A percentile compares a stretch with the other conserved stretches of the same genome.
Conservation (phyloP, 1,140 invertebrate species). For the Drosophila pachea region DNA sequence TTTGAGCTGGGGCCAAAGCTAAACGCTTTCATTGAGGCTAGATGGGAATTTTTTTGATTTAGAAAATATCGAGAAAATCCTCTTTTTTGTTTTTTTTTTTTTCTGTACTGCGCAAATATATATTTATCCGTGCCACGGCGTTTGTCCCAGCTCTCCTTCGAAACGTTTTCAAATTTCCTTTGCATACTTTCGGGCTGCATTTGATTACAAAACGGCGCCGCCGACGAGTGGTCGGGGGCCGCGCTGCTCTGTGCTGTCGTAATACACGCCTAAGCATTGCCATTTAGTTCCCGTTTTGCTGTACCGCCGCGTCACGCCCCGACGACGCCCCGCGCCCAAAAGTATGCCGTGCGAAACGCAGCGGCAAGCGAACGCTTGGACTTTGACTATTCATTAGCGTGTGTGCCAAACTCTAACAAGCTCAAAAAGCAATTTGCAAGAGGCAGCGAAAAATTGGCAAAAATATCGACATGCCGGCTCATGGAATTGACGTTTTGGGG, state of each 20-base stretch:
- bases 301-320: not conserved
- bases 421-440: slow-evolving; percentile 75
- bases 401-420: slow-evolving; percentile 71
- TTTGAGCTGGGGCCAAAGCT: too few relatives aligned
- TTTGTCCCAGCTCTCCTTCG: slow-evolving; percentile 1
- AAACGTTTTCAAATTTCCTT: slow-evolving; percentile 52
- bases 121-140: too few relatives aligned
- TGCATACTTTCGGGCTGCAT: slow-evolving; percentile 72
- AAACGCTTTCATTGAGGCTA: too few relatives aligned
- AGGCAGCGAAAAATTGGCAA: slow-evolving; percentile 69
- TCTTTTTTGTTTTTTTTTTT: slow-evolving; percentile 5
- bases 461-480: slow-evolving; percentile 74
- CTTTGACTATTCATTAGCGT: slow-evolving; percentile 74
- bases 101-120: too few relatives aligned
- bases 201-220: slow-evolving; percentile 68
- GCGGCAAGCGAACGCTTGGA: slow-evolving; percentile 37
- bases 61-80: not conserved
- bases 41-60: too few relatives aligned
- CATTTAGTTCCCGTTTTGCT: slow-evolving; percentile 70
- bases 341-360: slow-evolving; percentile 45
- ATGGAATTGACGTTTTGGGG: slow-evolving; percentile 69
- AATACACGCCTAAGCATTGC: slow-evolving; percentile 71
- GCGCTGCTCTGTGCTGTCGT: slow-evolving; percentile 40
- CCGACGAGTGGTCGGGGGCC: slow-evolving; percentile 28
- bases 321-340: slow-evolving; percentile 17